These are phyloP conservation scores for Nineta flava DNA, from an alignment of 2,888 invertebrate species.

Conservation along the genomic window DNA sequence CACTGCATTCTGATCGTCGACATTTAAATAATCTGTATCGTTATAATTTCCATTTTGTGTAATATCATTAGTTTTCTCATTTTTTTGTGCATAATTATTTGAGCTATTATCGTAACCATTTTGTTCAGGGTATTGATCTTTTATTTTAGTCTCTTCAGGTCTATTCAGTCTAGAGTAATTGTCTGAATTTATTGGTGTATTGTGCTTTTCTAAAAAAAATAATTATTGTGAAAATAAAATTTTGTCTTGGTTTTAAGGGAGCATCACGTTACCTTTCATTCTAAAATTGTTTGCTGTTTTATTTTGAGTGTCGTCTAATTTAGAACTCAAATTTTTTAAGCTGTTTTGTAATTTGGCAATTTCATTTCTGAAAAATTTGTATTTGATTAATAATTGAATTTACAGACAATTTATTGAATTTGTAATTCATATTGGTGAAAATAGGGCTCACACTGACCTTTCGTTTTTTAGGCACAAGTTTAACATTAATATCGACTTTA, in stretches of 20 bases:
- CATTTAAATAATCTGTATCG: too few relatives aligned
- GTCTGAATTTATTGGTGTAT: neutral
- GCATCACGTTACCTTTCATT: neutral
- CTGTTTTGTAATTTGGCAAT: conserved; percentile 68
- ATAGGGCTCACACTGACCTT: conserved; percentile 25
- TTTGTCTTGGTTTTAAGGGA: neutral
- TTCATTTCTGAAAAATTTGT: conserved; percentile 48
- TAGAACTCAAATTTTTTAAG: conserved; percentile 46
- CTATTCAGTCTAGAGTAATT: neutral
- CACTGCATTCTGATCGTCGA: too few relatives aligned
- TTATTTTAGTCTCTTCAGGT: too few relatives aligned
- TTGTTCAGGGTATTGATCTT: too few relatives aligned
- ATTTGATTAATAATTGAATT: conserved; percentile 15
- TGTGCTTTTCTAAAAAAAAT: neutral
- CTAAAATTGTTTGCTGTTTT: neutral
- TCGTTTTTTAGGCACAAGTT: conserved; percentile 46
- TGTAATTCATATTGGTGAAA: conserved; percentile 1
- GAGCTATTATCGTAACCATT: too few relatives aligned
- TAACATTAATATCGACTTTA: conserved; percentile 63
- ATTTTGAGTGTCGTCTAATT: conserved; percentile 1
- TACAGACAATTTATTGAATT: conserved; percentile 31
- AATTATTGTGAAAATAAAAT: neutral
- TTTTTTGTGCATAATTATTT: too few relatives aligned
- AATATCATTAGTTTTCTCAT: too few relatives aligned
- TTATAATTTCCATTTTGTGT: too few relatives aligned